Evolutionary conservation across 2,888 invertebrate genomes (phyloP), one percentile per base, ranked within the genome.

Genomic region (Rhamnusium bicolor): DNA sequence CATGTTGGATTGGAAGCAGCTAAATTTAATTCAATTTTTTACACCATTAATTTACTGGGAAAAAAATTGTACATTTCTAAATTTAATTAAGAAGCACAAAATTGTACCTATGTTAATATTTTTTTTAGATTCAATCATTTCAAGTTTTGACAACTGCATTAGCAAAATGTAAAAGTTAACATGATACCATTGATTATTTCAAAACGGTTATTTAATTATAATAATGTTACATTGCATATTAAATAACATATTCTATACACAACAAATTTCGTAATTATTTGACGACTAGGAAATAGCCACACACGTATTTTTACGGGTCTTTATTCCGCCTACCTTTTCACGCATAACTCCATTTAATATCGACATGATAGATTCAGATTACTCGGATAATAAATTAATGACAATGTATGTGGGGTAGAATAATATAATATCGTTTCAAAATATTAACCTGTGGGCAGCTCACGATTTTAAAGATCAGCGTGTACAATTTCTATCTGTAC

Each of bases 381-480:
- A 65, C 53, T 16, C 18, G 6, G 18, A 65, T 19, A 63, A 63
- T 63, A 65, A 51, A 65, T 65, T 47, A 53, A 67, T 46, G 21
- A 29, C 21, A 46, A 21, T 46, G 51, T 63, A 69, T 69, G 73
- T 74, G 77, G 74, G n/a, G 74, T 72, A 46, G 32, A 51, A 54
- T 32, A 51, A 19, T 77, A 71, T 53, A 70, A 54, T 63, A 69
- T 61, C 47, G 71, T 77, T 75, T 75, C 77, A 73, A 73, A 77
- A 74, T 68, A 70, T 49, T 69, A 54, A 72, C 67, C 67, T 73
- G 76, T 78, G 62, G 76, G 76, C 66, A 69, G 78, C 66, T 72
- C 77, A 78, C 75, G 76, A 74, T 68, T 67, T 61, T 69, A 73
- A 51, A 75, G 68, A 76, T 56, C 51, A 51, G 70, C 58, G 40